Evolutionary conservation across 2,888 invertebrate genomes (phyloP), one percentile per base, ranked within the genome.

Genomic region (Atherix ibis): DNA sequence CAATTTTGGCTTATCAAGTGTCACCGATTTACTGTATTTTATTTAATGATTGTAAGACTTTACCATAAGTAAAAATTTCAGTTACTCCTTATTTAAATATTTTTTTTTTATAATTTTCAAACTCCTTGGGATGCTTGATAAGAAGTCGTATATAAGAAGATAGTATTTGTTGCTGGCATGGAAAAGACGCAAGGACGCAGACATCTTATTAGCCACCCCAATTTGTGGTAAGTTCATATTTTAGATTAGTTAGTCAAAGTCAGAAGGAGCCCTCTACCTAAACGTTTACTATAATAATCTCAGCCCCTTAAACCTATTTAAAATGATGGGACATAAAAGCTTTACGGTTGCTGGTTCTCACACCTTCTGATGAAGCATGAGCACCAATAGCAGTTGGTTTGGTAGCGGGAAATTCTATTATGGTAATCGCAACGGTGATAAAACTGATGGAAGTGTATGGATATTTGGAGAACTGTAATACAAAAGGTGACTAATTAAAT

Each of bases 401-500:
- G n/a, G n/a, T n/a, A n/a, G n/a, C n/a, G n/a, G n/a, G n/a, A n/a
- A n/a, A n/a, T n/a, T n/a, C n/a, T 32, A 30, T 17, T 35, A 19
- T 31, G 8, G 13, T 14, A 25, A 25, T 17, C 8, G 15, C 17
- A 29, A 22, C 13, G 14, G 18, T 14, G 14, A 34, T 15, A 8
- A 27, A 34, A 16, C 29, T 12, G 18, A 22, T 15, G 14, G 13
- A 12, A 28, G 24, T 28, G 28, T 17, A 19, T 16, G n/a, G 16
- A 17, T 24, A 9, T n/a, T 17, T 5, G 16, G 32, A 13, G 16
- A 24, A 24, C 22, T 34, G n/a, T 26, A 18, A 35, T 25, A 30
- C 18, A 18, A 30, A 18, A 30, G 27, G 37, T 36, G 43, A 39
- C 36, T 43, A 43, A 43, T 42, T 43, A 42, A 43, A 43, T 42